Evolutionary conservation across 2,113 vertebrate species (phyloP).

Genomic region (Tenrec ecaudatus): DNA sequence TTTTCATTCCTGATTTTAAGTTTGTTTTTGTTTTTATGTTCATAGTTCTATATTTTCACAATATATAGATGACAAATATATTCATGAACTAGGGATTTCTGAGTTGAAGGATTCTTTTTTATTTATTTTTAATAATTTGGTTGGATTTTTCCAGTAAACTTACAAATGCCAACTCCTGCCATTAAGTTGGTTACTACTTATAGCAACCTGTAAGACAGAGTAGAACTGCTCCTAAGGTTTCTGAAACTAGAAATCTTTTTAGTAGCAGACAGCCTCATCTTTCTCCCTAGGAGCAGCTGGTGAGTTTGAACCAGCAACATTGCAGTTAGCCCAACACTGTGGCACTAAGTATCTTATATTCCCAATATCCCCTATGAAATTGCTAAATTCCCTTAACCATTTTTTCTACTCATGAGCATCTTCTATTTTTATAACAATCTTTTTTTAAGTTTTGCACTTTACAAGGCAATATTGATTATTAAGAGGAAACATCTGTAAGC

Average conservation of each 20-base stretch:
- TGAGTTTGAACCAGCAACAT: too few relatives aligned
- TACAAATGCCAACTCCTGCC: too few relatives aligned
- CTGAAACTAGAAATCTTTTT: too few relatives aligned
- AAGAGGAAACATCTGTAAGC: not conserved
- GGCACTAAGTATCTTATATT: not conserved
- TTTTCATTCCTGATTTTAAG: conserved; percentile 8
- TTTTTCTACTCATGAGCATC: not conserved
- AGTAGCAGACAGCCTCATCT: too few relatives aligned
- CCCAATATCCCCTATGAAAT: not conserved
- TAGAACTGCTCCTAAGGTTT: too few relatives aligned
- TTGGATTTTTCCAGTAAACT: not conserved
- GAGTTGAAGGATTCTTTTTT: not conserved
- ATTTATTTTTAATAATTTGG: not conserved
- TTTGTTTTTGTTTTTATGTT: not conserved
- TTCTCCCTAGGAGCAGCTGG: too few relatives aligned
- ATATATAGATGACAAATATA: not conserved
- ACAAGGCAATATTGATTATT: not conserved
- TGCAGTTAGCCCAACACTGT: too few relatives aligned
- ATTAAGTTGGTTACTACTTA: too few relatives aligned
- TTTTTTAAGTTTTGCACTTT: conserved; percentile 2
- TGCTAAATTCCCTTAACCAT: not conserved
- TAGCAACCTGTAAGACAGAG: too few relatives aligned
- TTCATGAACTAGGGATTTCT: not conserved
- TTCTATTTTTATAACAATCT: not conserved
- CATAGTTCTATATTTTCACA: not conserved